Evolutionary conservation across 2,113 vertebrate genomes (phyloP).

Genomic region (Sturnus vulgaris): DNA sequence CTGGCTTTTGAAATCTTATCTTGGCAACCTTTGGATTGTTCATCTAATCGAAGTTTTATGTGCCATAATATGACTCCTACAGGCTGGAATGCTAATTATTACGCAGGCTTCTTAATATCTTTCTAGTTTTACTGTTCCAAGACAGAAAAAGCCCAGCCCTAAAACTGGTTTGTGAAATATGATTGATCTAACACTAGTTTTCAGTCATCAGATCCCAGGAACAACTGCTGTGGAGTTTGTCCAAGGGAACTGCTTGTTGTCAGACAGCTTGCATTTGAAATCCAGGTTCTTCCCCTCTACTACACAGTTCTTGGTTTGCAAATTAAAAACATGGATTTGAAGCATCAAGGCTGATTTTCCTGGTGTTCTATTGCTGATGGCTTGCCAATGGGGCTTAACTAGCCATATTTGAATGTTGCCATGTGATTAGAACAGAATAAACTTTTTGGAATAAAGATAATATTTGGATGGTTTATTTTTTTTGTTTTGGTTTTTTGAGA

Average conservation of each 20-base stretch:
- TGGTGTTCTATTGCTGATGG: neutral
- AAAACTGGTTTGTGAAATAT: neutral
- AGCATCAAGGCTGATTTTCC: neutral
- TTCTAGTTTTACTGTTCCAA: neutral
- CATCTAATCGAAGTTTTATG: neutral
- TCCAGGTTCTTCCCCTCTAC: neutral
- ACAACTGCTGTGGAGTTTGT: neutral
- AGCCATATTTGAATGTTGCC: neutral
- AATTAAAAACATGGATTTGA: neutral
- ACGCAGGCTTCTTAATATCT: neutral
- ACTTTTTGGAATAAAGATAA: neutral
- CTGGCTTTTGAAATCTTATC: neutral
- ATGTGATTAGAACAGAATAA: neutral
- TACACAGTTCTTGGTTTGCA: neutral
- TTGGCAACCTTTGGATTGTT: neutral
- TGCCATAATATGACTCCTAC: neutral
- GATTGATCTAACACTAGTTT: neutral
- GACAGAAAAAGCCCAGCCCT: neutral
- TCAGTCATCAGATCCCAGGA: neutral
- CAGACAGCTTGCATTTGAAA: neutral
- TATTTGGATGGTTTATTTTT: neutral
- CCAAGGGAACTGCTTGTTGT: neutral
- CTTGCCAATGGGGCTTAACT: neutral
- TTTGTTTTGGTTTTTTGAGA: neutral
- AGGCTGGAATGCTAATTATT: neutral